Percentiles rank a stretch among this genome's conserved stretches.
phyloP scores from a whole-genome alignment of 1,140 invertebrate genomes.

The Eueides isabella region DNA sequence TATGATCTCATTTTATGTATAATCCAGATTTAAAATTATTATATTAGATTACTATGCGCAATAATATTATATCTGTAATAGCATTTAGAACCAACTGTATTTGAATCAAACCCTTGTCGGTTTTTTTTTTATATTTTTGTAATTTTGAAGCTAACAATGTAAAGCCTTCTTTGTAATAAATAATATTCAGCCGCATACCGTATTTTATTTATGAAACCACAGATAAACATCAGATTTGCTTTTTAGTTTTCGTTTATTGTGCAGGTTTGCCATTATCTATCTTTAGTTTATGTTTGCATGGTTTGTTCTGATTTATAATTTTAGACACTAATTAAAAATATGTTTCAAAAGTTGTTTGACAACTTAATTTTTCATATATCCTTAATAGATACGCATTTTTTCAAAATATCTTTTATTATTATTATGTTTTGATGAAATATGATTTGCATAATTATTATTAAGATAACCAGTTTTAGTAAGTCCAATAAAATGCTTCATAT shows the following conservation, averaged over 20 bases:
- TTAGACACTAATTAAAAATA: not conserved
- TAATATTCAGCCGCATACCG: conserved; percentile 69
- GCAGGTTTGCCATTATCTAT: conserved; percentile 77
- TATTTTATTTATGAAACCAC: conserved; percentile 72
- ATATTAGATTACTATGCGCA: conserved; percentile 46
- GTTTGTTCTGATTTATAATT: conserved; percentile 22
- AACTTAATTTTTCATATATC: not conserved
- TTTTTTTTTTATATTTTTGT: conserved; percentile 74
- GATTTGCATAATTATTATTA: too few relatives aligned
- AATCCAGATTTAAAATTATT: conserved; percentile 43
- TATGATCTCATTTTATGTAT: conserved; percentile 63
- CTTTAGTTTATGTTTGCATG: conserved; percentile 59
- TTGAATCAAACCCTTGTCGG: conserved; percentile 48
- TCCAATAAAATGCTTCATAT: too few relatives aligned
- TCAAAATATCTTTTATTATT: too few relatives aligned
- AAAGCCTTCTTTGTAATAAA: conserved; percentile 79
- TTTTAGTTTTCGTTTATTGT: conserved; percentile 72
- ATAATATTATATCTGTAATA: conserved; percentile 46
- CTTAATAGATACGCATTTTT: not conserved
- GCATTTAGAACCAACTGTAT: conserved; percentile 58
- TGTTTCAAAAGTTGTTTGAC: conserved; percentile 1
- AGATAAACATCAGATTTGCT: conserved; percentile 52
- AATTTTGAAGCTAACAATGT: conserved; percentile 67
- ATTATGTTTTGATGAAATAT: too few relatives aligned
- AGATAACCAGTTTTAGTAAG: too few relatives aligned